Conservation (phyloP, 2,113 vertebrate species). For the Opisthocomus hoazin region DNA sequence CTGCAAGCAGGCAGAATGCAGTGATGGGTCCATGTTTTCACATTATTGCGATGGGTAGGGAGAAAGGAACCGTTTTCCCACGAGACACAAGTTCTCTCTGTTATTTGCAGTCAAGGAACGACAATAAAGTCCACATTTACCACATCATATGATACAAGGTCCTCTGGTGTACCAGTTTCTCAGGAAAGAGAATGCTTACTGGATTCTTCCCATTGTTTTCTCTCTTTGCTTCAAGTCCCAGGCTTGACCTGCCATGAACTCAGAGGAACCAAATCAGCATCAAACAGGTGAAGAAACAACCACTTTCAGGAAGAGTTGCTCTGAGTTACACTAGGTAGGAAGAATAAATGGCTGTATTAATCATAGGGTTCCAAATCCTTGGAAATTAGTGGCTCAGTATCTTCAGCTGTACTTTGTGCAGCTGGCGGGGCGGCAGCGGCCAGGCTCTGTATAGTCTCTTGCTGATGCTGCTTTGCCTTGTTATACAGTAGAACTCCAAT, state of each 20-base stretch:
- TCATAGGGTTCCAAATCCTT: slow-evolving; percentile 42
- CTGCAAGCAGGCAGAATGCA: not conserved
- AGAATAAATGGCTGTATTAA: not conserved
- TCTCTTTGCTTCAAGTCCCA: not conserved
- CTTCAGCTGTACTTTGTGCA: not conserved
- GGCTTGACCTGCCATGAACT: not conserved
- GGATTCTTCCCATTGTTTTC: not conserved
- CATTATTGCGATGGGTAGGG: not conserved
- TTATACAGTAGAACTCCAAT: slow-evolving; percentile 90
- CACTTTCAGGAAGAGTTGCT: not conserved
- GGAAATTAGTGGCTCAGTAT: slow-evolving; percentile 50
- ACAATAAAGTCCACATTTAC: not conserved
- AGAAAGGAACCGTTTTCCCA: not conserved
- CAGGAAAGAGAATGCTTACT: not conserved
- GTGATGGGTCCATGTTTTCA: not conserved
- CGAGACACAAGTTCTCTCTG: not conserved
- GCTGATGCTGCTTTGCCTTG: slow-evolving; percentile 87
- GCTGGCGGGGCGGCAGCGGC: not conserved
- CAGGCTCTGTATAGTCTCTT: slow-evolving; percentile 72
- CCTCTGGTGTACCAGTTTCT: not conserved
- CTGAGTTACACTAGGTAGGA: not conserved
- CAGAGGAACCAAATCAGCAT: not conserved
- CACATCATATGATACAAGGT: not conserved
- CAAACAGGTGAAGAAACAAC: not conserved
- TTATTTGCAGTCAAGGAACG: not conserved